These are phyloP conservation scores for Parotocinclus haroldoi DNA, from an alignment of 2,797 vertebrate species.

Conservation along the genomic window DNA sequence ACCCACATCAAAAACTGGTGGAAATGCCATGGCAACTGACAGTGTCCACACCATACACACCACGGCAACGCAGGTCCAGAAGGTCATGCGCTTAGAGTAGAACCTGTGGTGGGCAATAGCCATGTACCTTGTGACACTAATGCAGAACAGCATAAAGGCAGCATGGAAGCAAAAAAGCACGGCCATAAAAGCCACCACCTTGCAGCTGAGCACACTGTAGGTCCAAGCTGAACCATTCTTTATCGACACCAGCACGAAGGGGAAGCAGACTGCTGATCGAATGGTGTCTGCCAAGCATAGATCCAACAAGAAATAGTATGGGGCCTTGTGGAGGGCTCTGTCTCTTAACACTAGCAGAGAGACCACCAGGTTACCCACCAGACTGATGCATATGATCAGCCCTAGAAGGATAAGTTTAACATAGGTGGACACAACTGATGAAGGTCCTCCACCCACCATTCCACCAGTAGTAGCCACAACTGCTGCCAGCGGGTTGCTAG, in stretches of 20 bases:
- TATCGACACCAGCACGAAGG: slow-evolving; percentile 85
- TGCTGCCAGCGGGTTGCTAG: slow-evolving; percentile 61
- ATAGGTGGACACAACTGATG: slow-evolving; percentile 76
- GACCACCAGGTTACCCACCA: slow-evolving; percentile 82
- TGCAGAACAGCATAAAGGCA: slow-evolving; percentile 91
- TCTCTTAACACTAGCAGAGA: slow-evolving; percentile 83
- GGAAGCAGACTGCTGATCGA: slow-evolving; percentile 86
- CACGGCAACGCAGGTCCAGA: slow-evolving; percentile 87
- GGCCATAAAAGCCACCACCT: slow-evolving; percentile 89
- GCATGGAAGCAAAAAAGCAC: slow-evolving; percentile 89
- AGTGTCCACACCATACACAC: slow-evolving; percentile 91
- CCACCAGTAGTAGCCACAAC: slow-evolving; percentile 60
- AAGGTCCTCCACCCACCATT: slow-evolving; percentile 58
- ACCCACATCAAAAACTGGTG: slow-evolving; percentile 85
- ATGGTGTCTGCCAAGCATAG: slow-evolving; percentile 85
- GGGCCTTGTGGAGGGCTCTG: slow-evolving; percentile 82
- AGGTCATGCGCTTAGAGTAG: slow-evolving; percentile 88
- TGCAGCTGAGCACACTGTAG: slow-evolving; percentile 85
- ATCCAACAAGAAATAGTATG: slow-evolving; percentile 87
- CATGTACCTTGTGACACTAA: slow-evolving; percentile 88
- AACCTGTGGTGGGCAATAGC: slow-evolving; percentile 89
- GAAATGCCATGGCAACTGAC: slow-evolving; percentile 88
- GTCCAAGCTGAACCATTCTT: slow-evolving; percentile 88
- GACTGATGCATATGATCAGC: slow-evolving; percentile 84
- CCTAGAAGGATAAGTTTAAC: slow-evolving; percentile 83